Evolutionary conservation across 2,113 vertebrate species (phyloP).

Genomic region (Cyanocitta stelleri): DNA sequence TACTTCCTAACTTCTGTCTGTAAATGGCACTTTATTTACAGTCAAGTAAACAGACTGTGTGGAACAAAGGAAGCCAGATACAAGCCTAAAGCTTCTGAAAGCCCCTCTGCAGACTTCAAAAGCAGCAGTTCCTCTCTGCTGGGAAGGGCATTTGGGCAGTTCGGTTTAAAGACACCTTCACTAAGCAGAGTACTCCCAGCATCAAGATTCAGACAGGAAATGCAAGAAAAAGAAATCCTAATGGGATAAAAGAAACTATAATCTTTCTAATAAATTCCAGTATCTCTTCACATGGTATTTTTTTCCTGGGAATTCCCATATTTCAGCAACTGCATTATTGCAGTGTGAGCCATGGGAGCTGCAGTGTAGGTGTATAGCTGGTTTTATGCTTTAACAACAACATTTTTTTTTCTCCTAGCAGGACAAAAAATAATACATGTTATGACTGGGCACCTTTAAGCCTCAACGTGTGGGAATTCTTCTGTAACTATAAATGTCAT

Average conservation of each 20-base stretch:
- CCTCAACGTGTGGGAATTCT: not conserved
- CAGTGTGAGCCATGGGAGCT: not conserved
- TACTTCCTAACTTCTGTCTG: not conserved
- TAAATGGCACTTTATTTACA: constrained; percentile 33
- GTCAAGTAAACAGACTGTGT: not conserved
- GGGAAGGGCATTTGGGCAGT: not conserved
- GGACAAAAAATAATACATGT: not conserved
- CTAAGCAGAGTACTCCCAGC: not conserved
- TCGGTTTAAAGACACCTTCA: not conserved
- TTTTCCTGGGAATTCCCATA: not conserved
- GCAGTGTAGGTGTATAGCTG: not conserved
- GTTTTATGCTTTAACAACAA: not conserved
- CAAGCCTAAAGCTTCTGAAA: not conserved
- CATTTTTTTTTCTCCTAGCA: not conserved
- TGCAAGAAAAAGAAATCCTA: not conserved
- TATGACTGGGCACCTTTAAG: constrained; percentile 1
- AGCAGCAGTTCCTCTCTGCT: not conserved
- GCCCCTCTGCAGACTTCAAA: not conserved
- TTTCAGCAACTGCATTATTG: not conserved
- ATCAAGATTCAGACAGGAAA: not conserved
- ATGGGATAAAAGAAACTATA: not conserved
- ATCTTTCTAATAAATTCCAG: not conserved
- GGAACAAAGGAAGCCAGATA: constrained; percentile 25
- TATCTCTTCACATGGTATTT: not conserved
- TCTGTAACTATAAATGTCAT: not conserved